These are phyloP conservation scores for Cherax quadricarinatus DNA, from an alignment of 1,140 invertebrate genomes.

Conservation along the genomic window DNA sequence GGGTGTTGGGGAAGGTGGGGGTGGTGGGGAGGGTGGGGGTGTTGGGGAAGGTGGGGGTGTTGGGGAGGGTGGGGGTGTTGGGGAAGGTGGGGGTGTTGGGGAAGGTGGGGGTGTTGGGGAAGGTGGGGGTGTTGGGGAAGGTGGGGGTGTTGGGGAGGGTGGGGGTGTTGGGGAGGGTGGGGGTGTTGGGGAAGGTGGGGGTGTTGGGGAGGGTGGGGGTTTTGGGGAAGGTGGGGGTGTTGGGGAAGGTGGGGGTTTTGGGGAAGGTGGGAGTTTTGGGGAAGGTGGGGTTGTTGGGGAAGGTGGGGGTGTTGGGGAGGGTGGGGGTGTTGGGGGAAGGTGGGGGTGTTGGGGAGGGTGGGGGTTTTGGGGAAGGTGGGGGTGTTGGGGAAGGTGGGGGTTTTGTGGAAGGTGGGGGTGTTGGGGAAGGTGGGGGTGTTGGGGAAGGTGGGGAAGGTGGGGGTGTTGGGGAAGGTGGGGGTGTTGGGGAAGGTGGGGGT, in stretches of 20 bases:
- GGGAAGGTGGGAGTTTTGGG: too few species aligned
- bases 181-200: neutral
- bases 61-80: too few species aligned
- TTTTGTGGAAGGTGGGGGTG: too few species aligned
- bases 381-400: too few species aligned
- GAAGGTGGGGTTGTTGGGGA: neutral
- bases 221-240: too few species aligned
- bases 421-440: neutral
- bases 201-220: too few species aligned
- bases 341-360: too few species aligned
- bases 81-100: too few species aligned
- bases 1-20: neutral
- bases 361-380: neutral
- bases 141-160: neutral
- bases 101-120: neutral
- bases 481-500: neutral
- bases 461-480: neutral
- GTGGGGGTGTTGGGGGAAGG: neutral
- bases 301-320: neutral
- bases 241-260: neutral
- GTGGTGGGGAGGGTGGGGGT: neutral
- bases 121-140: neutral
- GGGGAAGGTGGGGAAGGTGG: neutral
- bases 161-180: too few species aligned
- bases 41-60: neutral